phyloP scores from a whole-genome alignment of 1,140 invertebrate genomes.

The Physella acuta region DNA sequence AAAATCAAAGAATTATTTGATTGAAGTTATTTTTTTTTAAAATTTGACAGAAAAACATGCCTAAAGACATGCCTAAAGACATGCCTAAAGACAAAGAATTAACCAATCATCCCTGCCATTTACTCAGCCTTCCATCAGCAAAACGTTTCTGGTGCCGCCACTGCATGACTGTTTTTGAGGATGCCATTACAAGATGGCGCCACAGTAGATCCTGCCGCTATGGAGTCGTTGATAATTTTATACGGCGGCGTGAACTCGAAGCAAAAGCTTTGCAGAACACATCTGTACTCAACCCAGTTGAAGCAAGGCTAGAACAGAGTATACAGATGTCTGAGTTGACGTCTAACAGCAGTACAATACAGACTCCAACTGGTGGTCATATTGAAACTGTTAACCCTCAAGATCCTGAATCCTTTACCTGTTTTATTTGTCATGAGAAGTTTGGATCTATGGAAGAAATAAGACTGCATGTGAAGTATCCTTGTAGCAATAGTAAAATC shows the following conservation, averaged over 20 bases:
- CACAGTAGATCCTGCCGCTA: slow-evolving; percentile 45
- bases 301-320: slow-evolving; percentile 26
- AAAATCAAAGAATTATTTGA: too few species aligned
- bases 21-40: too few species aligned
- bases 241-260: slow-evolving; percentile 36
- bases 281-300: slow-evolving; percentile 23
- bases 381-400: slow-evolving; percentile 10
- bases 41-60: too few species aligned
- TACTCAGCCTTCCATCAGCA: slow-evolving; percentile 44
- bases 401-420: slow-evolving; percentile 26
- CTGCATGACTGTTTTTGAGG: slow-evolving; percentile 45
- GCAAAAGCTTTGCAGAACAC: slow-evolving; percentile 33
- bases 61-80: too few species aligned
- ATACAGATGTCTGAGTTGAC: slow-evolving; percentile 30
- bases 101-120: slow-evolving; percentile 43
- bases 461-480: slow-evolving; percentile 43
- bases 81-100: slow-evolving; percentile 21
- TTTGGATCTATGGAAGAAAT: slow-evolving; percentile 45
- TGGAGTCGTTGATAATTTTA: slow-evolving; percentile 30
- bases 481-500: slow-evolving; percentile 36
- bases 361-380: background rate
- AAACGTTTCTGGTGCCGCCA: slow-evolving; percentile 47
- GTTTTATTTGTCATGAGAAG: slow-evolving; percentile 41
- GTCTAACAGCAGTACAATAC: slow-evolving; percentile 12
- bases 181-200: slow-evolving; percentile 47